Evolutionary conservation across 2,113 vertebrate species (phyloP), one percentile per base, ranked within the genome.

Genomic region (Channa maculata): DNA sequence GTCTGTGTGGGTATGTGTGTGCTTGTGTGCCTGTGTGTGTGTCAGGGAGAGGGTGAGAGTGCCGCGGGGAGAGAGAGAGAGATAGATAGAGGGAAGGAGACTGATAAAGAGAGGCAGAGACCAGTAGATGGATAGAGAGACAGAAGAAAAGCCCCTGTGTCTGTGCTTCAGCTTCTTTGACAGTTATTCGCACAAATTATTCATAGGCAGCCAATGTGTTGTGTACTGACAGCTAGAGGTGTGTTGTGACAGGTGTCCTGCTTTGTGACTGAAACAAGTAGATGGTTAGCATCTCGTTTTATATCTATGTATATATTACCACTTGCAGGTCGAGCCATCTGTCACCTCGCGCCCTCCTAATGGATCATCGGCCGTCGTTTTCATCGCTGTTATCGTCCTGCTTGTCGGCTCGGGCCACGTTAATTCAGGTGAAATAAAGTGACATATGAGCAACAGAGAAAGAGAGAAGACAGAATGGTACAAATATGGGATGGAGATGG

Each of bases 171-270:
- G 24, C 24, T 24, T 24, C 24, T 24, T 24, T 86, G 90, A 89
- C 86, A 87, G 80, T 80, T 87, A 88, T 85, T 83, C 80, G 79
- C 70, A 60, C 57, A 78, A 83, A 89, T 88, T 82, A 84, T 87
- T 77, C 75, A 70, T 38, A 59, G 67, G 75, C 63, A 34, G 59
- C 14, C 53, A 38, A 67, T 57, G 58, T 83, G 69, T 59, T 75
- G 77, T 60, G 74, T 70, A 41, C 65, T 67, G 71, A 63, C 9
- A 38, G 73, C 77, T 78, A 51, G 65, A 86, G 85, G 80, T 84
- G 71, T 71, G 80, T 63, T 85, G 65, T 84, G 86, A 85, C 89
- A 91, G 88, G 77, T 88, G 83, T 87, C 86, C 83, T 78, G 72
- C 79, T 61, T 70, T 58, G 69, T 80, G 76, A 78, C 75, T 76